Conservation (phyloP, 2,888 invertebrate species). For the Dimorphilus gyrociliatus region DNA sequence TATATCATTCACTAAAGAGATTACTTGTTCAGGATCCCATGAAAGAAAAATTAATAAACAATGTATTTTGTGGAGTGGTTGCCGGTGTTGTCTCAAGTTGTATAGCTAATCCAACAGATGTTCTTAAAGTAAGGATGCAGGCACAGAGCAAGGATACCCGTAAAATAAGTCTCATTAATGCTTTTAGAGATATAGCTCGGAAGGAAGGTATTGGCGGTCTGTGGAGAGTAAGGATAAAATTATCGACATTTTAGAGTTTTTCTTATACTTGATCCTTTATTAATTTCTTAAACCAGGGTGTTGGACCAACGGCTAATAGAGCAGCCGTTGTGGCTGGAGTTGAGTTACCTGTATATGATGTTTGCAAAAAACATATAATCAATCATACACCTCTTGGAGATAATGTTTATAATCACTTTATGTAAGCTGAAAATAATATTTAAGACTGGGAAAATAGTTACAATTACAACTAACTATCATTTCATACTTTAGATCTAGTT, state of each 20-base stretch:
- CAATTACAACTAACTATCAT: background rate
- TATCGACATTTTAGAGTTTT: too few relatives aligned
- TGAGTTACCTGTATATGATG: slow-evolving; percentile 81
- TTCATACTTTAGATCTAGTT: slow-evolving; percentile 53
- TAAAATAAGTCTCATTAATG: slow-evolving; percentile 47
- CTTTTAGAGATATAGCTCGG: slow-evolving; percentile 63
- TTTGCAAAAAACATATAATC: slow-evolving; percentile 57
- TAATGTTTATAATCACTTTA: slow-evolving; percentile 65
- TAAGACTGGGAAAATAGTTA: background rate
- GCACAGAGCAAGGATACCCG: slow-evolving; percentile 41
- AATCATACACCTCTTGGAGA: slow-evolving; percentile 52
- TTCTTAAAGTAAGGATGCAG: slow-evolving; percentile 80
- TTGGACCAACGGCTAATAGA: slow-evolving; percentile 76
- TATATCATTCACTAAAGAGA: slow-evolving; percentile 74
- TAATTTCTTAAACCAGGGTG: too few relatives aligned
- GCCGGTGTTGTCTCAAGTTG: slow-evolving; percentile 79
- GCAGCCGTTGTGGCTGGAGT: slow-evolving; percentile 84
- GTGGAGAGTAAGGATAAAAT: slow-evolving; percentile 59
- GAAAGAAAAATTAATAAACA: slow-evolving; percentile 36
- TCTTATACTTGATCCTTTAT: too few relatives aligned
- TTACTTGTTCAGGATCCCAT: slow-evolving; percentile 43
- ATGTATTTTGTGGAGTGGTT: slow-evolving; percentile 61
- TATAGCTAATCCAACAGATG: slow-evolving; percentile 91
- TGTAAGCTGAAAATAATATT: slow-evolving; percentile 44
- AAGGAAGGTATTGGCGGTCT: slow-evolving; percentile 68